A percentile compares a stretch with the other conserved stretches of the same genome.
Evolutionary conservation across 2,113 vertebrate genomes (phyloP).

Genomic region (Cyanocitta stelleri): DNA sequence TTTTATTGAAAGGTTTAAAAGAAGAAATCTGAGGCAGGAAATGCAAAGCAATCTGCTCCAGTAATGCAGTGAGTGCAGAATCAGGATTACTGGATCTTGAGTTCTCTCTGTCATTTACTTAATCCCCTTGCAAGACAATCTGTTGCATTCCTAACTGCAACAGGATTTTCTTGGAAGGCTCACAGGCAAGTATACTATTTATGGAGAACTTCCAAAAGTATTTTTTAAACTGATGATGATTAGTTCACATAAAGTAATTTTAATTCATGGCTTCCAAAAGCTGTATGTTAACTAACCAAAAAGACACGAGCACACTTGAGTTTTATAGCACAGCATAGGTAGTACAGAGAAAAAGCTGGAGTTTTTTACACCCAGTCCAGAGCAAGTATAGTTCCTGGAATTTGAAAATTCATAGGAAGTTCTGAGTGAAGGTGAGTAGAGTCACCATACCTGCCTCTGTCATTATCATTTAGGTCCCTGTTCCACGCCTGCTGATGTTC

Average conservation of each 20-base stretch:
- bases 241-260: neutral
- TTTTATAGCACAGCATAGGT: neutral
- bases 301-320: fast-evolving
- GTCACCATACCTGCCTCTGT: neutral
- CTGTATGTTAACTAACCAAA: neutral
- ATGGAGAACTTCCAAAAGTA: neutral
- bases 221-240: neutral
- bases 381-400: neutral
- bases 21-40: neutral
- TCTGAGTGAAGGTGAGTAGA: neutral
- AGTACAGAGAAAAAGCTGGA: neutral
- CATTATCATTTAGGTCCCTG: neutral
- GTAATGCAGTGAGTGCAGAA: neutral
- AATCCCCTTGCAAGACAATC: neutral
- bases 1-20: neutral
- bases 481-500: neutral
- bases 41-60: neutral
- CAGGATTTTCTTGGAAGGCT: neutral
- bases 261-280: neutral
- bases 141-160: neutral
- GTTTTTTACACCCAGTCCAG: neutral
- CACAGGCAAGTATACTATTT: neutral
- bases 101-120: neutral
- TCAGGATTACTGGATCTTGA: neutral
- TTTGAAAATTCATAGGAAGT: neutral